Evolutionary conservation across 2,113 vertebrate species (phyloP), one percentile per base, ranked within the genome.

Genomic region (Cryptotis parvus): DNA sequence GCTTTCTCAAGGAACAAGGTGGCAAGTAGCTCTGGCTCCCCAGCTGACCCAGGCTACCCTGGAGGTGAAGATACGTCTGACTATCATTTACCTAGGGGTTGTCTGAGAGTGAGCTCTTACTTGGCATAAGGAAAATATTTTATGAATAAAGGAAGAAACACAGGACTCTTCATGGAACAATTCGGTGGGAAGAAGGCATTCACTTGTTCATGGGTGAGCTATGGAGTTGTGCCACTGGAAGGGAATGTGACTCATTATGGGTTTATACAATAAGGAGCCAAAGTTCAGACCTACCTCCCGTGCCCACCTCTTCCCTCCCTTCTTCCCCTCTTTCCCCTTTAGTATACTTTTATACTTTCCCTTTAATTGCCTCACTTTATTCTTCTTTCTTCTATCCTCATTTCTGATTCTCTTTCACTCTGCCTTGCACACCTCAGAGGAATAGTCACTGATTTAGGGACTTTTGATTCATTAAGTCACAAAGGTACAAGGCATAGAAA

Each of bases 71-170:
- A 39, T 8, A 6, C 9, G 22, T 70, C 72, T 91, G 79, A 72
- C 68, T 45, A 70, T 29, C 76, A 31, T 58, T 27, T 41, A 37
- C 39, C 29, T 12, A 10, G 10, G 33, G 52, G 24, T 20, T 24
- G 18, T 22, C 18, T 81, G 33, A 43, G 45, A 26, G 80, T 41
- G 55, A 37, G 52, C 20, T 11, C 37, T 84, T 69, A 45, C 31
- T 2, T 35, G 37, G 41, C 43, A 27, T 31, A 39, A 84, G 37
- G 52, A 4, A 77, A 73, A 45, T 84, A 4, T 73, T 66, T 82
- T 68, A 75, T 85, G 31, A 78, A 82, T 45, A 91, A 90, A 43
- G 72, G 37, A 90, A 81, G 29, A 43, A 77, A 70, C 39, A 65
- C 72, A 66, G 27, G 73, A 55, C 68, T 68, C 33, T 85, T 61